These are phyloP conservation scores for Probosciger aterrimus DNA, from an alignment of 2,113 vertebrate genomes.

Conservation along the genomic window DNA sequence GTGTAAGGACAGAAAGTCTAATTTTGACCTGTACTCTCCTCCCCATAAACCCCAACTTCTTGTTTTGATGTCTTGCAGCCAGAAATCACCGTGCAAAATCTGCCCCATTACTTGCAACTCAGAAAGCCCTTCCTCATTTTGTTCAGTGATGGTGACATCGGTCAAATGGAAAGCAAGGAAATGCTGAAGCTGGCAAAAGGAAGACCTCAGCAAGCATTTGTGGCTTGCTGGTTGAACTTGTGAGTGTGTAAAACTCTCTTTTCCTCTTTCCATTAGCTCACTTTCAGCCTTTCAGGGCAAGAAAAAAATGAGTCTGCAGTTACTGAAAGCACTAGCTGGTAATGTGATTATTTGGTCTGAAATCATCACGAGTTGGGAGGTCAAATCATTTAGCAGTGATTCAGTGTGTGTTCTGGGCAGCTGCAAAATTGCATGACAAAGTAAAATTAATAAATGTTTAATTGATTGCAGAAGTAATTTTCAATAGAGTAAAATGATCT, in stretches of 20 bases:
- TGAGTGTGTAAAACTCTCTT: constrained; percentile 57
- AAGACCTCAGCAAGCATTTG: constrained; percentile 54
- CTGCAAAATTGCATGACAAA: neutral
- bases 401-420: neutral
- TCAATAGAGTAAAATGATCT: neutral
- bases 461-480: neutral
- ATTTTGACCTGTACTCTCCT: neutral
- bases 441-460: neutral
- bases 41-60: neutral
- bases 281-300: neutral
- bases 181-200: constrained; percentile 67
- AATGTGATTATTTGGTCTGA: neutral
- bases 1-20: rapidly evolving
- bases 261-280: neutral
- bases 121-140: constrained; percentile 85
- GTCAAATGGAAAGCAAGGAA: constrained; percentile 65
- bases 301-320: neutral
- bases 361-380: neutral
- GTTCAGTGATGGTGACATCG: constrained; percentile 80
- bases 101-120: constrained; percentile 80
- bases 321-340: neutral
- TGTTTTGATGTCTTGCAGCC: constrained; percentile 72
- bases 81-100: constrained; percentile 87
- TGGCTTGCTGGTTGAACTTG: constrained; percentile 91
- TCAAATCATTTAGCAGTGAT: neutral